Conservation (phyloP, 2,113 vertebrate genomes). For the Columba janthina region DNA sequence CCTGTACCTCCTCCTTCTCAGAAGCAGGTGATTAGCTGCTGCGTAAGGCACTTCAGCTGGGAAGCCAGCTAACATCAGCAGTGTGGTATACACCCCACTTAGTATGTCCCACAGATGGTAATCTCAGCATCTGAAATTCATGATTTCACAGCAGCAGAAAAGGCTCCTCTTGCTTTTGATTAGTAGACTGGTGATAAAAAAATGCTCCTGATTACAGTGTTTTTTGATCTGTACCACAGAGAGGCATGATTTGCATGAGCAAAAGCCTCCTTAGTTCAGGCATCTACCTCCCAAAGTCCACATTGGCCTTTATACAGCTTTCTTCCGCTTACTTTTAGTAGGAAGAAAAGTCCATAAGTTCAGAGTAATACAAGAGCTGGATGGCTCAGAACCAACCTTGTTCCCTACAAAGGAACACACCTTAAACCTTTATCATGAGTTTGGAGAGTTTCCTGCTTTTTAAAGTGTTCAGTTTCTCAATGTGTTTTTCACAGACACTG, state of each 20-base stretch:
- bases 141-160: background rate
- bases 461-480: background rate
- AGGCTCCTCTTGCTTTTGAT: background rate
- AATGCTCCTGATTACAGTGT: background rate
- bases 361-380: background rate
- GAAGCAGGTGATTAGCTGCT: background rate
- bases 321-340: background rate
- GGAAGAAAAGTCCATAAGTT: background rate
- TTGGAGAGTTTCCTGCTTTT: background rate
- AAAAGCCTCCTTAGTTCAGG: background rate
- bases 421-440: background rate
- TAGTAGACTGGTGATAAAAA: background rate
- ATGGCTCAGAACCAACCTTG: background rate
- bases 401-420: background rate
- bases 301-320: background rate
- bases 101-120: background rate
- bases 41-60: background rate
- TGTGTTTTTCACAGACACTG: background rate
- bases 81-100: background rate
- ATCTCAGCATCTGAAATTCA: background rate
- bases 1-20: background rate
- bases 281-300: background rate
- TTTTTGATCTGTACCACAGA: background rate
- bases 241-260: background rate
- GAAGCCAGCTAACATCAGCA: background rate